These are phyloP conservation scores for Patella pellucida DNA, from an alignment of 2,888 invertebrate species.

Conservation along the genomic window DNA sequence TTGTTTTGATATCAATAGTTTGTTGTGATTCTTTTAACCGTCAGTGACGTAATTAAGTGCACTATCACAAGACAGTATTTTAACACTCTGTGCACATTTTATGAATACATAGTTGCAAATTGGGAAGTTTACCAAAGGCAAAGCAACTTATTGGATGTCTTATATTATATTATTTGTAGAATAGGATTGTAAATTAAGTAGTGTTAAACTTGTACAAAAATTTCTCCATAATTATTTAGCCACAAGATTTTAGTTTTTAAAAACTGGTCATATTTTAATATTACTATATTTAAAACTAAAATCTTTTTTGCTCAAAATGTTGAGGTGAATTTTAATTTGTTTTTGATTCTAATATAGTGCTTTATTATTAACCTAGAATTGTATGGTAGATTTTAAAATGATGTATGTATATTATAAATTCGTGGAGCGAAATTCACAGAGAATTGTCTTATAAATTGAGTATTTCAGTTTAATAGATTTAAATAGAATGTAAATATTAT, in stretches of 20 bases:
- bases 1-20: not conserved
- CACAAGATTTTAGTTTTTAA: slow-evolving; percentile 9
- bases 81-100: not conserved
- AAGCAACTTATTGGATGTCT: not conserved
- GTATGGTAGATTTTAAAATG: slow-evolving; percentile 4
- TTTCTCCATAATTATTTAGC: slow-evolving; percentile 1
- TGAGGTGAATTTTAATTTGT: slow-evolving; percentile 4
- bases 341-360: slow-evolving; percentile 10
- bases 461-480: too few species aligned
- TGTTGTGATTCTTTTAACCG: slow-evolving; percentile 2
- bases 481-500: too few species aligned
- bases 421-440: not conserved
- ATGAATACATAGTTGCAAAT: not conserved
- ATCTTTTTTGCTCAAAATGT: not conserved
- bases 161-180: slow-evolving; percentile 3
- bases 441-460: too few species aligned
- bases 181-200: slow-evolving; percentile 8
- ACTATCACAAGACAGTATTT: not conserved
- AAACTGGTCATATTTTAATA: not conserved
- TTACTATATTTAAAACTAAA: not conserved
- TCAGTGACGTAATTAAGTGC: not conserved
- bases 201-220: not conserved
- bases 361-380: not conserved
- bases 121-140: slow-evolving; percentile 3
- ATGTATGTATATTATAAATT: not conserved